Evolutionary conservation across 2,797 vertebrate species (phyloP).

Genomic region (Knipowitschia caucasica): DNA sequence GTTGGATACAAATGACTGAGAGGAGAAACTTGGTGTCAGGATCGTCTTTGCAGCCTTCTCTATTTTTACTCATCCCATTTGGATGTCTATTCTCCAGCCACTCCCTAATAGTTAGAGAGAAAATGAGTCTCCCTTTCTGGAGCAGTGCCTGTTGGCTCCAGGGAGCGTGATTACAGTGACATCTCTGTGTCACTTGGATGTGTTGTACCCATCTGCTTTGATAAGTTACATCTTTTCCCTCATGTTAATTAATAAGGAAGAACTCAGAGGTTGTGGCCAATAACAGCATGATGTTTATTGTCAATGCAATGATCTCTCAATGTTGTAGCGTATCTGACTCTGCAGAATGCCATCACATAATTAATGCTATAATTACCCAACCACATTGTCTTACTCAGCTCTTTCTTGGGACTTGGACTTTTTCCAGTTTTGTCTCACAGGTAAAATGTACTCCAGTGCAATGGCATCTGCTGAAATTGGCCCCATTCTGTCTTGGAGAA

Average conservation of each 20-base stretch:
- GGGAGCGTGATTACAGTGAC: slow-evolving; percentile 58
- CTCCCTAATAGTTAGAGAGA: slow-evolving; percentile 61
- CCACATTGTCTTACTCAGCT: slow-evolving; percentile 4
- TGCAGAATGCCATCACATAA: neutral
- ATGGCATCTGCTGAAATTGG: slow-evolving; percentile 58
- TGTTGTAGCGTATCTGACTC: neutral
- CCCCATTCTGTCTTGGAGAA: slow-evolving; percentile 50
- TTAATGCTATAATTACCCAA: neutral
- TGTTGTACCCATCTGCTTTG: slow-evolving; percentile 58
- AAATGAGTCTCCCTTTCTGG: slow-evolving; percentile 67
- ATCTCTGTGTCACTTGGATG: slow-evolving; percentile 68
- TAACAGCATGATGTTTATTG: slow-evolving; percentile 2
- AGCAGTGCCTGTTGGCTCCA: slow-evolving; percentile 66
- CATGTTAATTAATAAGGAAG: slow-evolving; percentile 30
- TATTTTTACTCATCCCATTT: slow-evolving; percentile 76
- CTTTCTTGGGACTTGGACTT: slow-evolving; percentile 10
- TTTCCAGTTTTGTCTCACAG: slow-evolving; percentile 35
- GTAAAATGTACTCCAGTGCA: slow-evolving; percentile 36
- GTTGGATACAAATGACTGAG: slow-evolving; percentile 24
- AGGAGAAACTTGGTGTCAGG: slow-evolving; percentile 6
- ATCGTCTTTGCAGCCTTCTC: slow-evolving; percentile 44
- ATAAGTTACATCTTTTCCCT: slow-evolving; percentile 23
- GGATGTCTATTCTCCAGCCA: slow-evolving; percentile 71
- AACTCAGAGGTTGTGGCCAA: neutral
- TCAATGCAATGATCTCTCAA: neutral